A percentile compares a stretch with the other conserved stretches of the same genome.
These are phyloP conservation scores for Trichosurus vulpecula DNA, from an alignment of 2,797 vertebrate genomes.

Conservation along the genomic window DNA sequence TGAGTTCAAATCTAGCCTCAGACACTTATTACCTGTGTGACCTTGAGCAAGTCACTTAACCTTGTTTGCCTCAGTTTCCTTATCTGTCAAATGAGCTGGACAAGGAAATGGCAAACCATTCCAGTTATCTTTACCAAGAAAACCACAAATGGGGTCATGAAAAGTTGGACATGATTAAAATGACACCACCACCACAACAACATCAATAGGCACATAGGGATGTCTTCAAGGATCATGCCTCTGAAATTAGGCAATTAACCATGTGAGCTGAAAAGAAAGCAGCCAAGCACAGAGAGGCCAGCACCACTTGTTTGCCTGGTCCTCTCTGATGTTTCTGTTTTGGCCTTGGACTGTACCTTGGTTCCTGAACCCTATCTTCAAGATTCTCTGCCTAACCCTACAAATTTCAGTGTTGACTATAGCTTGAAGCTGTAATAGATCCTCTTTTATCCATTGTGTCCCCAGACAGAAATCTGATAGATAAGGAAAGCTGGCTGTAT, in stretches of 20 bases:
- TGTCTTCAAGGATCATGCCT: neutral
- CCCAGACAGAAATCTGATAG: neutral
- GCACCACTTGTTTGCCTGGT: neutral
- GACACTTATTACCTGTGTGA: neutral
- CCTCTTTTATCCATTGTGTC: neutral
- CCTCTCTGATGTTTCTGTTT: neutral
- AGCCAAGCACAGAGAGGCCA: neutral
- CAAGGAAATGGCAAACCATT: neutral
- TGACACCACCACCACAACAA: neutral
- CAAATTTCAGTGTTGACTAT: slow-evolving; percentile 1
- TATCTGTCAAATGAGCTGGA: neutral
- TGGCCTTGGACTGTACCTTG: neutral
- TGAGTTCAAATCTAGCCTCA: neutral
- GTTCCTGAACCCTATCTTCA: neutral
- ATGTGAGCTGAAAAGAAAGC: neutral
- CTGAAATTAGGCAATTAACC: neutral
- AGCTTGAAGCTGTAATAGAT: neutral
- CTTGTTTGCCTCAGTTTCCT: neutral
- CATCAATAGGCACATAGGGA: neutral
- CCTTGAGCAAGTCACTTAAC: neutral
- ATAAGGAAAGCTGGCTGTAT: neutral
- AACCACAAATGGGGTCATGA: neutral
- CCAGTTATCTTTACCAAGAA: neutral
- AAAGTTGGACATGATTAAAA: too few relatives aligned
- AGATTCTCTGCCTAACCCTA: neutral